A percentile compares a stretch with the other conserved stretches of the same genome.
Evolutionary conservation across 2,888 invertebrate genomes (phyloP).

Genomic region (Thymelicus sylvestris): DNA sequence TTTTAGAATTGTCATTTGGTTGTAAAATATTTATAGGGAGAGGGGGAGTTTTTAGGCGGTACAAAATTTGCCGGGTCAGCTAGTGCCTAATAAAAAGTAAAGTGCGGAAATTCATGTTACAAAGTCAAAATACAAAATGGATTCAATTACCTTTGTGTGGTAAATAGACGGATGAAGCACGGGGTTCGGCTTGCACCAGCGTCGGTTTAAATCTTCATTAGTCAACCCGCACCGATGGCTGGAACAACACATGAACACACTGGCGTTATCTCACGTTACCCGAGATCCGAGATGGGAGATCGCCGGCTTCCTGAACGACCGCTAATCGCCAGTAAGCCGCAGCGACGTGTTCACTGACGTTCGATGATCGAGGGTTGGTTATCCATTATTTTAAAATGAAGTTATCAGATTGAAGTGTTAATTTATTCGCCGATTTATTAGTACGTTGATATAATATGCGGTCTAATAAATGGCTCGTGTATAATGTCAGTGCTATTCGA

Average conservation of each 20-base stretch:
- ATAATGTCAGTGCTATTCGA: neutral
- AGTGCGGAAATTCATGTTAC: no score
- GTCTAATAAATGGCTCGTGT: neutral
- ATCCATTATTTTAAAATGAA: slow-evolving; percentile 47
- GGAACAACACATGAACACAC: slow-evolving; percentile 74
- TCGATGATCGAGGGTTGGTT: slow-evolving; percentile 51
- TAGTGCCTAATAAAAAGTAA: no score
- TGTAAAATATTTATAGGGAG: no score
- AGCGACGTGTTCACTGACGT: slow-evolving; percentile 59
- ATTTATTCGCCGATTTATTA: slow-evolving; percentile 19
- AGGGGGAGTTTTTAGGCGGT: no score
- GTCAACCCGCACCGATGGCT: slow-evolving; percentile 93
- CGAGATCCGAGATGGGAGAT: slow-evolving; percentile 63
- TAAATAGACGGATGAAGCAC: slow-evolving; percentile 92
- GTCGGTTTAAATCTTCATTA: slow-evolving; percentile 93
- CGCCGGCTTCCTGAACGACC: slow-evolving; percentile 57
- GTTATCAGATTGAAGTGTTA: slow-evolving; percentile 22
- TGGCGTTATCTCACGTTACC: slow-evolving; percentile 55
- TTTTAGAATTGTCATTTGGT: no score
- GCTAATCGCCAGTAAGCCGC: slow-evolving; percentile 56
- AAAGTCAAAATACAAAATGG: no score
- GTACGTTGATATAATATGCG: neutral
- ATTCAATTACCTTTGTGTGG: slow-evolving; percentile 87
- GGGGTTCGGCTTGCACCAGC: slow-evolving; percentile 92
- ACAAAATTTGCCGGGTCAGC: no score